phyloP scores from a whole-genome alignment of 2,797 vertebrate species.

The Melanotaenia nigrans region DNA sequence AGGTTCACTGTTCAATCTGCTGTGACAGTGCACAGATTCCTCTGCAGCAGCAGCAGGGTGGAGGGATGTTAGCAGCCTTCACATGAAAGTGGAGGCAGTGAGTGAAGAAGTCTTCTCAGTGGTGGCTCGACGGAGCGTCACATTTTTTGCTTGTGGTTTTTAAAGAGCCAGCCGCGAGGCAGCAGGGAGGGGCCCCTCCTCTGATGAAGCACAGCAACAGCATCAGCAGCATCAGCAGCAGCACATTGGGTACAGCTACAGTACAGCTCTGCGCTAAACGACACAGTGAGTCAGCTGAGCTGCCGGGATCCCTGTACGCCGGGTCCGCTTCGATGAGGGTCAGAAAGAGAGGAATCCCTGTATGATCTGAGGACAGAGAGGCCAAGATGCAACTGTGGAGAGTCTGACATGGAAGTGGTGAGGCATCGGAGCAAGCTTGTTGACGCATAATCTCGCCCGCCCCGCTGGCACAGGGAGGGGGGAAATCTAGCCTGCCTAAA shows the following conservation, averaged over 20 bases:
- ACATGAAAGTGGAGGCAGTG: constrained; percentile 20
- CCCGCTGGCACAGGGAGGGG: constrained; percentile 70
- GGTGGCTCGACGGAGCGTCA: constrained; percentile 44
- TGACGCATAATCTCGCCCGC: constrained; percentile 82
- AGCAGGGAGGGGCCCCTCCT: constrained; percentile 74
- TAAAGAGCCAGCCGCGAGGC: constrained; percentile 65
- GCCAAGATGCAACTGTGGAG: constrained; percentile 30
- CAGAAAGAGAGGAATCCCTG: constrained; percentile 13
- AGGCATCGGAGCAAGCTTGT: constrained; percentile 72
- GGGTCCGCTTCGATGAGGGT: constrained; percentile 25
- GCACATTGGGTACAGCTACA: constrained; percentile 34
- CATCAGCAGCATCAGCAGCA: constrained; percentile 28
- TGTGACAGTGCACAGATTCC: constrained; percentile 28
- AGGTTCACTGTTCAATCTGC: constrained; percentile 11
- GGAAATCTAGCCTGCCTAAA: constrained; percentile 68
- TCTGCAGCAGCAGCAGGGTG: constrained; percentile 44
- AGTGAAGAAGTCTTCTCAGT: constrained; percentile 29
- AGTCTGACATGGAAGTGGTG: constrained; percentile 53
- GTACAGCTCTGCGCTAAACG: constrained; percentile 54
- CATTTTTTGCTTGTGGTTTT: constrained; percentile 48
- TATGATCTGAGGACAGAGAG: constrained; percentile 29
- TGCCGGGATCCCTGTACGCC: constrained; percentile 23
- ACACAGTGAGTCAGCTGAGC: constrained; percentile 71
- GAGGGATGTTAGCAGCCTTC: constrained; percentile 26
- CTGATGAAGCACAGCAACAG: constrained; percentile 50